These are phyloP conservation scores for Hexactinellida sp. DNA, from an alignment of 37 sponge, comb jelly and placozoan genomes.

Conservation along the genomic window DNA sequence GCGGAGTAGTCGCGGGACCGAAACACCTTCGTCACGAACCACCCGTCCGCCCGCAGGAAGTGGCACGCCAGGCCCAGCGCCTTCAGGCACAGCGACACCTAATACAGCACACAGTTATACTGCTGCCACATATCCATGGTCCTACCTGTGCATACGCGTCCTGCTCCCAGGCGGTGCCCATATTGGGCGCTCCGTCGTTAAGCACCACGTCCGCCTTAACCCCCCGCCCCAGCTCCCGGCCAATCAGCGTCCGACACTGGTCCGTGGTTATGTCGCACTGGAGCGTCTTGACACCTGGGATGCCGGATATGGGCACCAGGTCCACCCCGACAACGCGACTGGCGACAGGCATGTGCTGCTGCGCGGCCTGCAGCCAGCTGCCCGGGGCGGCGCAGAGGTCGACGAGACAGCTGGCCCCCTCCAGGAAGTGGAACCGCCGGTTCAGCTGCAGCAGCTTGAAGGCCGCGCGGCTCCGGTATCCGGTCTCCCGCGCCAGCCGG, in stretches of 20 bases:
- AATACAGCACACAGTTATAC: background rate
- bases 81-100: conserved; percentile 46
- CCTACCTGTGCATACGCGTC: conserved; percentile 85
- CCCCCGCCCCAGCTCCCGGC: conserved; percentile 47
- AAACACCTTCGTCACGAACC: conserved; percentile 94
- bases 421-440: conserved; percentile 83
- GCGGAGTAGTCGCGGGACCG: conserved; percentile 92
- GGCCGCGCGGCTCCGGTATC: conserved; percentile 87
- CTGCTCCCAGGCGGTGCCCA: conserved; percentile 88
- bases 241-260: conserved; percentile 39
- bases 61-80: conserved; percentile 82
- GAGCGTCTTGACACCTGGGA: conserved; percentile 69
- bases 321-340: conserved; percentile 80
- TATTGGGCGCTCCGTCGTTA: conserved; percentile 97
- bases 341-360: conserved; percentile 79
- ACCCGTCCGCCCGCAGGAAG: conserved; percentile 67
- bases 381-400: conserved; percentile 99
- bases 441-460: conserved; percentile 97
- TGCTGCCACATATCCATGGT: background rate
- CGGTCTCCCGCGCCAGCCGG: conserved; percentile 94
- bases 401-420: conserved; percentile 65
- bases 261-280: conserved; percentile 86
- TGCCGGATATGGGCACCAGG: conserved; percentile 83
- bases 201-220: conserved; percentile 92
- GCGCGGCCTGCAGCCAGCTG: conserved; percentile 92